phyloP scores from a whole-genome alignment of 2,113 vertebrate species.

The Cyphomyrus plagiostoma region DNA sequence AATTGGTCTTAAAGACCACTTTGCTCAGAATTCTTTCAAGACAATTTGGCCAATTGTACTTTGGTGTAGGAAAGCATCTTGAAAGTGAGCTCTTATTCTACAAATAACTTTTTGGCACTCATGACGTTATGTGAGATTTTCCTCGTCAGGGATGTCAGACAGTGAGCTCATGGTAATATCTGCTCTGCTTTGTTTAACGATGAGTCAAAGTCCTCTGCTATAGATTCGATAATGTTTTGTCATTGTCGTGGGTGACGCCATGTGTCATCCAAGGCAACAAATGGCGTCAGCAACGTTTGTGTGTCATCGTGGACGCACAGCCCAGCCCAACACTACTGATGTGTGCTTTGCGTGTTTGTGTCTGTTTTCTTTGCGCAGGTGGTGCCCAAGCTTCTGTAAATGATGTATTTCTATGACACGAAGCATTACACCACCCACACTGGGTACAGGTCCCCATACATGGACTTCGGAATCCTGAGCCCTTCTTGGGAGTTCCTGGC shows the following conservation, averaged over 20 bases:
- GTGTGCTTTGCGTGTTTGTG: background rate
- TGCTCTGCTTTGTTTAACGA: background rate
- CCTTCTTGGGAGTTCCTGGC: constrained; percentile 42
- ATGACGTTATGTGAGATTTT: background rate
- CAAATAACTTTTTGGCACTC: background rate
- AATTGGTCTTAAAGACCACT: background rate
- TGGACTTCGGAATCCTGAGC: constrained; percentile 45
- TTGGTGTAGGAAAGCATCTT: background rate
- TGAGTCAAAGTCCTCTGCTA: background rate
- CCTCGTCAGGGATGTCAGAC: background rate
- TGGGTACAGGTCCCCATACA: constrained; percentile 57
- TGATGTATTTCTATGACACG: constrained; percentile 52
- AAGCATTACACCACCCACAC: constrained; percentile 53
- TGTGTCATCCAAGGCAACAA: background rate
- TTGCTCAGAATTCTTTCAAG: background rate
- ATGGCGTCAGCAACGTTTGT: background rate
- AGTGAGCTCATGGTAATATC: background rate
- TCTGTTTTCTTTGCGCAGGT: constrained; percentile 8
- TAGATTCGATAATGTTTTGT: background rate
- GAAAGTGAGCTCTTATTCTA: background rate
- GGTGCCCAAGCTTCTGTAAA: background rate
- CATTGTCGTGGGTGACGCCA: background rate
- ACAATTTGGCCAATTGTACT: background rate
- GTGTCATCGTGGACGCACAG: background rate
- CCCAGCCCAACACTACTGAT: background rate